phyloP scores from a whole-genome alignment of 2,113 vertebrate species.

The Cichladusa arquata region DNA sequence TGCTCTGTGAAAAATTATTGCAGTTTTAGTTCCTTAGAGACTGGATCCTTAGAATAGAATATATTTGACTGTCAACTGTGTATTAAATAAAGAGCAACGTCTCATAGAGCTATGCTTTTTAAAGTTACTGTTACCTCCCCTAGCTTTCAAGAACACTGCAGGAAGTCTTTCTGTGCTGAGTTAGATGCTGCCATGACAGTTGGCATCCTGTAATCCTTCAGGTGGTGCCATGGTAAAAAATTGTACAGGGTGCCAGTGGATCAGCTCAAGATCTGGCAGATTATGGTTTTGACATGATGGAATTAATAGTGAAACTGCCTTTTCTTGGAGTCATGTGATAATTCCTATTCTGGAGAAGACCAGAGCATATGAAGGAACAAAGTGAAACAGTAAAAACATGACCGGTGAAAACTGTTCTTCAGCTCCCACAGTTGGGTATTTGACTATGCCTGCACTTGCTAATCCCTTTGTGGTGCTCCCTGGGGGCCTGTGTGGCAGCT shows the following conservation, averaged over 20 bases:
- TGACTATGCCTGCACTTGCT: neutral
- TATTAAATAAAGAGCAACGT: neutral
- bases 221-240: neutral
- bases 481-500: rapidly evolving
- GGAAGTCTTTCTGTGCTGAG: neutral
- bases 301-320: neutral
- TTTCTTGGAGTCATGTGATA: neutral
- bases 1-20: neutral
- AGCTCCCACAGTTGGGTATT: neutral
- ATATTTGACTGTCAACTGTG: neutral
- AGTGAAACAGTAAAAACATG: neutral
- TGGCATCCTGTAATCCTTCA: neutral
- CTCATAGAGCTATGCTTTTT: neutral
- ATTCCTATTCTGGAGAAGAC: neutral
- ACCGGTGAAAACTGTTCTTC: neutral
- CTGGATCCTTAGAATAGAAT: neutral
- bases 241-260: neutral
- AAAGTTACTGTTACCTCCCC: neutral
- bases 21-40: neutral
- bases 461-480: rapidly evolving
- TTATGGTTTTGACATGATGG: neutral
- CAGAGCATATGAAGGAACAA: neutral
- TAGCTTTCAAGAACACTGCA: neutral
- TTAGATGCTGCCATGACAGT: neutral
- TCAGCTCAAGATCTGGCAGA: neutral